Conservation (phyloP, 1,140 invertebrate genomes). For the Drosophila erecta region DNA sequence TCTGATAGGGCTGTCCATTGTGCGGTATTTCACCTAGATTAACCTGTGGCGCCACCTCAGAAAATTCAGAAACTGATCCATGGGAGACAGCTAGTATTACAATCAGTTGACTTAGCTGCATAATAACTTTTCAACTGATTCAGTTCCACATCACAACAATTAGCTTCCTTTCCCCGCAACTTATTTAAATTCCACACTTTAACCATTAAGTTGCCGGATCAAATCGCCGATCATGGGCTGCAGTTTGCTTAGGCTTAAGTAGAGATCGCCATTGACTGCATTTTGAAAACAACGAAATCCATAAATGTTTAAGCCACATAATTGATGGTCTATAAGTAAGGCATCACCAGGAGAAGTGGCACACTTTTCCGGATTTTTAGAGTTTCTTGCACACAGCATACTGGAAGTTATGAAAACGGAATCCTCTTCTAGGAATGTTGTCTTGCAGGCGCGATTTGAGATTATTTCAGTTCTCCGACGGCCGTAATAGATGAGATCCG, state of each 20-base stretch:
- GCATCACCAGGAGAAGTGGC: conserved; percentile 24
- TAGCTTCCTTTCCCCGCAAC: no score
- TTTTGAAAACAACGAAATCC: conserved; percentile 15
- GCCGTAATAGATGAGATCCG: conserved; percentile 25
- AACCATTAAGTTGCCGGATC: background rate
- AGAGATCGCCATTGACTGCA: conserved; percentile 29
- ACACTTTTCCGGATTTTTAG: conserved; percentile 3
- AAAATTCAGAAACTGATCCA: background rate
- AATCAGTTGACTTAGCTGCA: conserved; percentile 10
- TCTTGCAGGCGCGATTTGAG: conserved; percentile 19
- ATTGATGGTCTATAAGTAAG: conserved; percentile 1
- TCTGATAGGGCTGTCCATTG: conserved; percentile 29
- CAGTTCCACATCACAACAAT: no score
- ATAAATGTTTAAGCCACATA: conserved; percentile 35
- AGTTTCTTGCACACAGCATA: conserved; percentile 36
- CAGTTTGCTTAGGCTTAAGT: conserved; percentile 1
- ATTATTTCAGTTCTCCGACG: conserved; percentile 21
- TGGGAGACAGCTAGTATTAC: background rate
- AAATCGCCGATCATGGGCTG: conserved; percentile 5
- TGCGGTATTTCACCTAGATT: conserved; percentile 14
- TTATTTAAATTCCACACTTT: conserved; percentile 1
- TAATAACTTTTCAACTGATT: background rate
- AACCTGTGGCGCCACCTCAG: conserved; percentile 2
- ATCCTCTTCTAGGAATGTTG: conserved; percentile 8
- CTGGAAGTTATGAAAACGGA: conserved; percentile 16